phyloP scores from a whole-genome alignment of 2,888 invertebrate genomes.

The Cataglyphis cursor region DNA sequence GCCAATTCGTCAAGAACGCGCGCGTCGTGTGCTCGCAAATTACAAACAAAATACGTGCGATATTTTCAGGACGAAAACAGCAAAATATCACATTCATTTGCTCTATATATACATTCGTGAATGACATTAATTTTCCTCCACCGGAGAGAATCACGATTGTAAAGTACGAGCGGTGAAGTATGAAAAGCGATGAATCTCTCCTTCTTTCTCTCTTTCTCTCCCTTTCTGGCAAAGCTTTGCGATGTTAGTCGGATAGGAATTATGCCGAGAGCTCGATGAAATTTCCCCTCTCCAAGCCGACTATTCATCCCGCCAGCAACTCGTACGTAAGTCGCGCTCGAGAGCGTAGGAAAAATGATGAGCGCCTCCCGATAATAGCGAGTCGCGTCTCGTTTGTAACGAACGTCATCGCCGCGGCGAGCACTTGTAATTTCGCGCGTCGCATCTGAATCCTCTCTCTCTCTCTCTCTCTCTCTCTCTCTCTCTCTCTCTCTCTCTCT shows the following conservation, averaged over 20 bases:
- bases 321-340: conserved; percentile 30
- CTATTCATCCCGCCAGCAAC: conserved; percentile 39
- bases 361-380: conserved; percentile 23
- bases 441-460: not conserved
- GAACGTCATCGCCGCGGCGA: conserved; percentile 19
- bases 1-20: not conserved
- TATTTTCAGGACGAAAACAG: not conserved
- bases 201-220: not conserved
- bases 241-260: conserved; percentile 44
- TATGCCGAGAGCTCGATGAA: conserved; percentile 44
- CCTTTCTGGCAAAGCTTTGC: not conserved
- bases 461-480: no score
- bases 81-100: conserved; percentile 1
- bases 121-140: conserved; percentile 9
- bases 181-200: not conserved
- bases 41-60: not conserved
- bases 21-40: not conserved
- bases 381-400: conserved; percentile 23
- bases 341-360: conserved; percentile 41
- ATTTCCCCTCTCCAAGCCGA: conserved; percentile 31
- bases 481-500: no score
- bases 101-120: not conserved
- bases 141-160: conserved; percentile 20
- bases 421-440: conserved; percentile 34
- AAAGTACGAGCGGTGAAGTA: not conserved